Conservation (phyloP, 2,797 vertebrate species). For the Graptemys geographica region DNA sequence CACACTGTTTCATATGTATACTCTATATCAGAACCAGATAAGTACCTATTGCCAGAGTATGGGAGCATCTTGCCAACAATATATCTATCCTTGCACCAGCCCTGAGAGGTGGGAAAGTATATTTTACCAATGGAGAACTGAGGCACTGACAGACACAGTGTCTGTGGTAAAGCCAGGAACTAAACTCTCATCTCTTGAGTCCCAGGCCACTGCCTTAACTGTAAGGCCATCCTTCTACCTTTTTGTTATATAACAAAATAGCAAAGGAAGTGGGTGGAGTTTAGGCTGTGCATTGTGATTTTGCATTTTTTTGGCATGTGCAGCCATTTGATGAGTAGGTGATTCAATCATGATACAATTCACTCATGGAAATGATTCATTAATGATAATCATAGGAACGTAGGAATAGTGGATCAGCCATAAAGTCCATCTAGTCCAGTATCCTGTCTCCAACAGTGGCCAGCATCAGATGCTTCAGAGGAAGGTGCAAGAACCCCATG, state of each 20-base stretch:
- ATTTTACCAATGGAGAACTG: neutral
- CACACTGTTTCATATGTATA: neutral
- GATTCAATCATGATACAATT: neutral
- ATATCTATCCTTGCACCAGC: neutral
- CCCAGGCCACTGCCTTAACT: neutral
- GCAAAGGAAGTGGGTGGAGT: neutral
- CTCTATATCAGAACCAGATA: too few species aligned
- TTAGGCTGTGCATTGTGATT: neutral
- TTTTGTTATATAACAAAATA: neutral
- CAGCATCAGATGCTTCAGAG: neutral
- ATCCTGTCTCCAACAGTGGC: neutral
- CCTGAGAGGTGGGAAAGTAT: neutral
- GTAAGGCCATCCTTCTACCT: rapidly evolving
- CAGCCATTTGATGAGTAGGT: neutral
- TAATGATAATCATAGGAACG: neutral
- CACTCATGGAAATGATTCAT: neutral
- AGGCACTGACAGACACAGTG: neutral
- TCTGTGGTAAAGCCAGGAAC: neutral
- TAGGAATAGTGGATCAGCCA: neutral
- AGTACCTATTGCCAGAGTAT: neutral
- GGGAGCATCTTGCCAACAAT: neutral
- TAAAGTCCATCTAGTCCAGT: neutral
- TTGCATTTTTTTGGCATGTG: rapidly evolving
- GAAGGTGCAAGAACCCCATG: neutral
- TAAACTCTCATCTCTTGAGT: neutral